Conservation (phyloP, 2,888 invertebrate species). For the Pachydiplax longipennis region DNA sequence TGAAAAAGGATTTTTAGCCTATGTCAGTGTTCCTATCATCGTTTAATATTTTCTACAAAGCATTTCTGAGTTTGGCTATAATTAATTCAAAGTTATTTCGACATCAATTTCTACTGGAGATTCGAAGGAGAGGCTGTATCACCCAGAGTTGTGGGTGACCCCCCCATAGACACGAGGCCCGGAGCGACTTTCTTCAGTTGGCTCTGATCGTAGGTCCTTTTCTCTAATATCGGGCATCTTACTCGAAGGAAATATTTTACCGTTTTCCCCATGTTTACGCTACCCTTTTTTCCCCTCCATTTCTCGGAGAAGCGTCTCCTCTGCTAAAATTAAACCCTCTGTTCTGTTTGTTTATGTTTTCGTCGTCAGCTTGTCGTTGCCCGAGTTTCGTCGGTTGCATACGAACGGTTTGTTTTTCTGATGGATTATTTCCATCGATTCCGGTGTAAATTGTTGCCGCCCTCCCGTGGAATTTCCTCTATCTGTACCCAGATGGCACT, state of each 20-base stretch:
- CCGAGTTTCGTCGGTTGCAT: not conserved
- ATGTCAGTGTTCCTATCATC: too few species aligned
- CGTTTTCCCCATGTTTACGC: not conserved
- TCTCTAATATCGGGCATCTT: not conserved
- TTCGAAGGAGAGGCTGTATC: too few species aligned
- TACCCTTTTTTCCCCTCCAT: not conserved
- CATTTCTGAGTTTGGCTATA: too few species aligned
- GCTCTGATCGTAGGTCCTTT: too few species aligned
- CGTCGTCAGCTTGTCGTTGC: not conserved
- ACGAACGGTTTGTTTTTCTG: not conserved
- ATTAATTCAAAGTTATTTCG: too few species aligned
- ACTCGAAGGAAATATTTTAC: not conserved
- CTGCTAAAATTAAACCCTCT: not conserved
- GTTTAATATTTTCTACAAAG: too few species aligned
- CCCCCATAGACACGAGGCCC: too few species aligned
- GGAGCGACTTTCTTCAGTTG: too few species aligned
- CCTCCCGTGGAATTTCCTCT: not conserved
- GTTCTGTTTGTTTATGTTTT: not conserved
- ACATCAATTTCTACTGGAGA: too few species aligned
- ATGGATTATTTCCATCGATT: not conserved
- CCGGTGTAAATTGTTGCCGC: not conserved
- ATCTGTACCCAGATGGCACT: not conserved
- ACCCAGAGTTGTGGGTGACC: too few species aligned
- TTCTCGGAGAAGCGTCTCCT: not conserved
- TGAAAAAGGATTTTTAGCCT: too few species aligned